Evolutionary conservation across 2,888 invertebrate genomes (phyloP), one percentile per base, ranked within the genome.

Genomic region (Pachycephus smyrnensis): DNA sequence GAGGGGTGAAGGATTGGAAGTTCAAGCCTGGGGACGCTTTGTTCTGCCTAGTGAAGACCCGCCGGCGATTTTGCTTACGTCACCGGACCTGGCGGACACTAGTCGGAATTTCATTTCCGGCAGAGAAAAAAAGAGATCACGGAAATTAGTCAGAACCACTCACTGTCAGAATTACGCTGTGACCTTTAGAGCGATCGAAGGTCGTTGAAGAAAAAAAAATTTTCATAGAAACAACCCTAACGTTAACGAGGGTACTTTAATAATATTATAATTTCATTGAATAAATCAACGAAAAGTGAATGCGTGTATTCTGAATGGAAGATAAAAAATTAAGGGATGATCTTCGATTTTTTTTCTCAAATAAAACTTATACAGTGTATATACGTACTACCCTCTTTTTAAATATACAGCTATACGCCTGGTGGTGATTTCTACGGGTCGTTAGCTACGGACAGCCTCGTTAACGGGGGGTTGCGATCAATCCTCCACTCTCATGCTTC

Each of bases 391-490:
- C 9, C 1, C 55, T 55, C 55, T 23, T 23, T 55, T 15, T 23
- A 55, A 55, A 55, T 55, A 3, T 55, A 23, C 23, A 6, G 23
- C 23, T 55, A 55, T 55, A 55, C 23, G 55, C 1, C 23, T 55
- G 23, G 55, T 33, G 71, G 71, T 71, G 71, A 71, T 71, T 31
- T 71, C 32, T 4, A 31, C 32, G 71, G 71, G 4, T 71, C 71
- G 71, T 71, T 71, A 71, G 71, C 23, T 71, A 71, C 71, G 71
- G 31, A 23, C 12, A 71, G 12, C 32, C 71, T 71, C 71, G 33
- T 71, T 71, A 71, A 71, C 31, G 31, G 55, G 9, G 15, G 71
- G 12, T 31, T 33, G 55, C 23, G 23, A 71, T 71, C 71, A 33
- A 71, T 31, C 71, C 71, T 71, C 71, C 71, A 55, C 71, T 33